phyloP scores from a whole-genome alignment of 1,140 invertebrate species.

The Zaprionus ghesquierei region DNA sequence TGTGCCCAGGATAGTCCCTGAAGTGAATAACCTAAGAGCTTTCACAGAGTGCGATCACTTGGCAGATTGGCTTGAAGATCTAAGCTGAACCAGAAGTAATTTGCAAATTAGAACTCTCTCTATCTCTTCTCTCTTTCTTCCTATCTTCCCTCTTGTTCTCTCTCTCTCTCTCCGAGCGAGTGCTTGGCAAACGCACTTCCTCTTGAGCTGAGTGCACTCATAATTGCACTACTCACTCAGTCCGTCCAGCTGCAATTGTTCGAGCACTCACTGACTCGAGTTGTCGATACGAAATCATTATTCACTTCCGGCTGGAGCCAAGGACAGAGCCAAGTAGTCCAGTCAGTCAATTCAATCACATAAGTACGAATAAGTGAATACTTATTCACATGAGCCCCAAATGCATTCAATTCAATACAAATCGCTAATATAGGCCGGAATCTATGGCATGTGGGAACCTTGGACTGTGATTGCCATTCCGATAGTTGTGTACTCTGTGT shows the following conservation, averaged over 20 bases:
- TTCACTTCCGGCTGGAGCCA: neutral
- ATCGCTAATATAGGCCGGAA: neutral
- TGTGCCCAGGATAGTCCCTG: neutral
- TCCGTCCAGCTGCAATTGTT: neutral
- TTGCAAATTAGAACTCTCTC: no score
- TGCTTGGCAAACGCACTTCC: neutral
- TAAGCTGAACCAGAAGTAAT: neutral
- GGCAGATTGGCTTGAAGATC: neutral
- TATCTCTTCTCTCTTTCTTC: no score
- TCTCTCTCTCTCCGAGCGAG: neutral
- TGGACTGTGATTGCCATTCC: conserved; percentile 10
- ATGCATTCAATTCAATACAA: conserved; percentile 6
- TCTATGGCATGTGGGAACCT: conserved; percentile 3
- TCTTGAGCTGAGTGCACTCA: neutral
- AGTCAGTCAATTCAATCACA: no score
- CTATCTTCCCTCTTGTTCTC: neutral
- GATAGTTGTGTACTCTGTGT: neutral
- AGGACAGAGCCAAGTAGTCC: neutral
- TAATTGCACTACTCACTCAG: neutral
- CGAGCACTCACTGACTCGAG: neutral
- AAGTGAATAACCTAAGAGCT: conserved; percentile 16
- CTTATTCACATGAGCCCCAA: neutral
- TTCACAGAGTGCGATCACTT: neutral
- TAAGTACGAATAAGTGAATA: neutral
- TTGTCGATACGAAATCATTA: neutral